Percentiles rank a stretch among this genome's conserved stretches.
phyloP scores from a whole-genome alignment of 2,797 vertebrate species.

The Synanceia verrucosa region DNA sequence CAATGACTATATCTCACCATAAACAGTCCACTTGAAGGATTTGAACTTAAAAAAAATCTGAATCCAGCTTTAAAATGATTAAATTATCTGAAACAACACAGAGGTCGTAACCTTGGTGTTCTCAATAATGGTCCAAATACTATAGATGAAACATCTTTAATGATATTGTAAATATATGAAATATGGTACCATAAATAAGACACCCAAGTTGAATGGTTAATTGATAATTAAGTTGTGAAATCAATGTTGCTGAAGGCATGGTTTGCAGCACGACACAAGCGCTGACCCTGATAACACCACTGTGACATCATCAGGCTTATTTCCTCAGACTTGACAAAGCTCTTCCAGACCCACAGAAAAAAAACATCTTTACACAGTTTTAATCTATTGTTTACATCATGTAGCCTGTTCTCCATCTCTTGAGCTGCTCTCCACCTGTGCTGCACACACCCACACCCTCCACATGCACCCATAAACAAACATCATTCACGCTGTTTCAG shows the following conservation, averaged over 20 bases:
- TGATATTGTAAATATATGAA: background rate
- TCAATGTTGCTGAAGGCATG: too few relatives aligned
- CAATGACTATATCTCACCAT: background rate
- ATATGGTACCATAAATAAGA: background rate
- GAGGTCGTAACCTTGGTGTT: background rate
- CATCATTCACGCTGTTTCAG: constrained; percentile 49
- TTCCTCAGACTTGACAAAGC: background rate
- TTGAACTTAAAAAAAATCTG: background rate
- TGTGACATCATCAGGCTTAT: background rate
- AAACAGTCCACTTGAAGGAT: background rate
- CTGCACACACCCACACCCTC: constrained; percentile 8
- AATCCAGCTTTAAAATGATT: background rate
- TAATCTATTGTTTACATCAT: constrained; percentile 13
- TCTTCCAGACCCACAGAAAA: background rate
- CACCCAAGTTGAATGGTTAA: background rate
- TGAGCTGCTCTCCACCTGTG: constrained; percentile 12
- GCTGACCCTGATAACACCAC: background rate
- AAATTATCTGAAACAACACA: background rate
- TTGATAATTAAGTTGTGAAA: too few relatives aligned
- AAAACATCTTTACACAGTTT: background rate
- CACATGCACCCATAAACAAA: constrained; percentile 44
- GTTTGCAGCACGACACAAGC: too few relatives aligned
- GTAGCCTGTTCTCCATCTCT: background rate
- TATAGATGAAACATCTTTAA: background rate
- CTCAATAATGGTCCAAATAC: background rate